Percentiles rank a stretch among this genome's conserved stretches.
Conservation (phyloP, 2,113 vertebrate species). For the Cheirogaleus medius region DNA sequence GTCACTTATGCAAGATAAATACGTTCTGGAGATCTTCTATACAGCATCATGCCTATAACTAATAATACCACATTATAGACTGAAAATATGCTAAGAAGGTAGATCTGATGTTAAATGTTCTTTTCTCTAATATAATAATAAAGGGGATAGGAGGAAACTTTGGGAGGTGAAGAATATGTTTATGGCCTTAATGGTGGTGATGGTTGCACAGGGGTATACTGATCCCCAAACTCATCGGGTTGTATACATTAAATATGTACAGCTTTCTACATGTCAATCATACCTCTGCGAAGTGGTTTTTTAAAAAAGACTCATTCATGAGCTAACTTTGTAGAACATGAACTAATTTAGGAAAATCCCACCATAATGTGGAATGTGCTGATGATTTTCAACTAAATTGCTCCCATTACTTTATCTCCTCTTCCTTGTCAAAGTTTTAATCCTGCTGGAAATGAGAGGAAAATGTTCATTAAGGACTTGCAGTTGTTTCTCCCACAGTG, state of each 20-base stretch:
- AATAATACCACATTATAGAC: not conserved
- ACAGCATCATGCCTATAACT: not conserved
- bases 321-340: not conserved
- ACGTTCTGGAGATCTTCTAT: not conserved
- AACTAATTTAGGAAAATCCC: not conserved
- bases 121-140: not conserved
- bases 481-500: not conserved
- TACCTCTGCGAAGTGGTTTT: not conserved
- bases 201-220: not conserved
- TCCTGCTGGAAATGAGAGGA: constrained; percentile 14
- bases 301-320: not conserved
- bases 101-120: not conserved
- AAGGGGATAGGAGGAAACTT: not conserved
- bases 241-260: not conserved
- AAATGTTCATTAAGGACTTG: not conserved
- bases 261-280: not conserved
- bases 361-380: not conserved
- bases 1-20: not conserved
- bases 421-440: not conserved
- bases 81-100: not conserved
- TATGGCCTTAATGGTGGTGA: not conserved
- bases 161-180: not conserved
- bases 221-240: not conserved
- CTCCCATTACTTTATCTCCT: not conserved
- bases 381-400: not conserved